Evolutionary conservation across 2,888 invertebrate species (phyloP).

Genomic region (Labia minor): DNA sequence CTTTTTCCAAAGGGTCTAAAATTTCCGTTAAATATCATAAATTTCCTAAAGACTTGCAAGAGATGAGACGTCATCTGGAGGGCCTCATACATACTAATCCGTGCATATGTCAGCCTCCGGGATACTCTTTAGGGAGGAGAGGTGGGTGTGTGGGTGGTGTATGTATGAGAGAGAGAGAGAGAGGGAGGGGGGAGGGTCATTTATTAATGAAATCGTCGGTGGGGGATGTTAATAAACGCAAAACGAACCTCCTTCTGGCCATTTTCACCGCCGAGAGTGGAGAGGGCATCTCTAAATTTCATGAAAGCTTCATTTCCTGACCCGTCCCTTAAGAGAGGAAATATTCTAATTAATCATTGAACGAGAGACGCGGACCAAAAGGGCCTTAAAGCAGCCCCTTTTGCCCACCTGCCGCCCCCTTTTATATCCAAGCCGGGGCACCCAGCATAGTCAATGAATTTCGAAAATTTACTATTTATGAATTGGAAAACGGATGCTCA

Average conservation of each 20-base stretch:
- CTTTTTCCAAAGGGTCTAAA: not conserved
- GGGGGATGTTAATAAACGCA: slow-evolving; percentile 3
- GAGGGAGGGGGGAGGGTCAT: not conserved
- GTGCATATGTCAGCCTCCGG: slow-evolving; percentile 13
- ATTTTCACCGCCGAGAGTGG: not conserved
- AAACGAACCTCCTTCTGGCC: slow-evolving; percentile 13
- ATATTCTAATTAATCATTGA: slow-evolving; percentile 13
- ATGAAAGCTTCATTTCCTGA: slow-evolving; percentile 13
- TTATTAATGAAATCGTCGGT: slow-evolving; percentile 3
- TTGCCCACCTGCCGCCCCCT: not conserved
- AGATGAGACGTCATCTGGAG: slow-evolving; percentile 1
- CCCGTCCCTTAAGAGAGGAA: slow-evolving; percentile 13
- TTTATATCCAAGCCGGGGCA: not conserved
- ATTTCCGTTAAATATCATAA: slow-evolving; percentile 13
- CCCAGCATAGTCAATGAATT: slow-evolving; percentile 7
- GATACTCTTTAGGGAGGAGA: not conserved
- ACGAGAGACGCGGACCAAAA: not conserved
- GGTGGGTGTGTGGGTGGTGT: too few species aligned
- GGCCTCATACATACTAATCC: slow-evolving; percentile 3
- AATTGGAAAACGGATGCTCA: slow-evolving; percentile 13
- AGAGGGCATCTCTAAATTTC: slow-evolving; percentile 8
- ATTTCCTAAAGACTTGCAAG: slow-evolving; percentile 1
- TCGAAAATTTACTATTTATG: slow-evolving; percentile 13
- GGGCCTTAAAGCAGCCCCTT: not conserved
- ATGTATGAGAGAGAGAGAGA: too few species aligned